phyloP scores from a whole-genome alignment of 23 tunicate genomes.

The Aplidium turbinatum region DNA sequence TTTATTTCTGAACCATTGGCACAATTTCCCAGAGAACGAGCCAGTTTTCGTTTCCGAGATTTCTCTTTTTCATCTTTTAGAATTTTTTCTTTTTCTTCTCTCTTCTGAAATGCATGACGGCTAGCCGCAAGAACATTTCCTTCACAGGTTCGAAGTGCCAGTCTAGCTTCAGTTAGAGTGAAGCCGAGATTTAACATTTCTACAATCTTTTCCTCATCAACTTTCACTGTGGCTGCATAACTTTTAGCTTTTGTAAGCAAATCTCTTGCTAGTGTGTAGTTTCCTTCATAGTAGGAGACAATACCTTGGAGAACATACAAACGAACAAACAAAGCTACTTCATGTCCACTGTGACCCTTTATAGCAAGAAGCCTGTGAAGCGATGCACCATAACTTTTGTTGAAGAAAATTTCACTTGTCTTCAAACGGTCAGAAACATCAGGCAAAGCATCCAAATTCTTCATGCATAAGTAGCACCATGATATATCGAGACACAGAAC shows the following conservation, averaged over 20 bases:
- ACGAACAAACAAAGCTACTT: slow-evolving; percentile 72
- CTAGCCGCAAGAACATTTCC: slow-evolving; percentile 51
- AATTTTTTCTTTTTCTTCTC: slow-evolving; percentile 66
- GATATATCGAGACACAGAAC: slow-evolving; percentile 74
- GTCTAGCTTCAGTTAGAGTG: slow-evolving; percentile 48
- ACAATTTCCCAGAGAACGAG: slow-evolving; percentile 52
- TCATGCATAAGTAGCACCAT: slow-evolving; percentile 79
- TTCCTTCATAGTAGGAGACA: slow-evolving; percentile 45
- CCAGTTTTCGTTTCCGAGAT: slow-evolving; percentile 37
- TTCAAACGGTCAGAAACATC: slow-evolving; percentile 52
- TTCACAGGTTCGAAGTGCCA: slow-evolving; percentile 60
- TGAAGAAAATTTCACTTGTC: slow-evolving; percentile 61
- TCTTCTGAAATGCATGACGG: slow-evolving; percentile 56
- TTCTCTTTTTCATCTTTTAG: slow-evolving; percentile 65
- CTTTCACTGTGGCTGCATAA: slow-evolving; percentile 43
- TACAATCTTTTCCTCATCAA: slow-evolving; percentile 50
- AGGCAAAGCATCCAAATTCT: slow-evolving; percentile 71
- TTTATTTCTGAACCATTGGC: slow-evolving; percentile 61
- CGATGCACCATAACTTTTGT: slow-evolving; percentile 70
- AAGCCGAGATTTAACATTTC: slow-evolving; percentile 61
- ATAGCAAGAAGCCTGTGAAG: slow-evolving; percentile 65
- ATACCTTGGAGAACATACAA: slow-evolving; percentile 74
- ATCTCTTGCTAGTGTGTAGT: slow-evolving; percentile 33
- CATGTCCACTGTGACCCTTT: slow-evolving; percentile 73
- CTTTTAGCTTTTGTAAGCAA: slow-evolving; percentile 60